phyloP scores from a whole-genome alignment of 2,113 vertebrate genomes.

The Lepus timidus region DNA sequence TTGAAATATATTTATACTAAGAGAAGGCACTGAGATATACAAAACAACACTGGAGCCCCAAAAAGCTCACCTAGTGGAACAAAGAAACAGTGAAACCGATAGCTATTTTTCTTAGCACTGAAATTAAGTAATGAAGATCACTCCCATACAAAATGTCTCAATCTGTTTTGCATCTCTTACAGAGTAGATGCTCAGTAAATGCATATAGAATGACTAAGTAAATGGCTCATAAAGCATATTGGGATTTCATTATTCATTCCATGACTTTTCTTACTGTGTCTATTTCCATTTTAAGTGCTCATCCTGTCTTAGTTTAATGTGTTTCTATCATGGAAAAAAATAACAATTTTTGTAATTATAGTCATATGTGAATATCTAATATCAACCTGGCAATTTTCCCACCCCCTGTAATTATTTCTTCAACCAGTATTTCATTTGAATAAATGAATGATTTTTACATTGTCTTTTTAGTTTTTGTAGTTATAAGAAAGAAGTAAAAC shows the following conservation, averaged over 20 bases:
- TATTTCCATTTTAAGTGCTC: slow-evolving; percentile 5
- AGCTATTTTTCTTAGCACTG: background rate
- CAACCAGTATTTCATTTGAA: slow-evolving; percentile 46
- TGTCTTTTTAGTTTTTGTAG: slow-evolving; percentile 14
- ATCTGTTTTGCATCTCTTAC: background rate
- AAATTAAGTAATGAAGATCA: background rate
- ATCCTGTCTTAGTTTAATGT: slow-evolving; percentile 48
- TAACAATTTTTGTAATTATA: background rate
- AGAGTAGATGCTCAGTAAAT: background rate
- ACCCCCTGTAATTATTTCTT: slow-evolving; percentile 14
- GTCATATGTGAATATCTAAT: background rate
- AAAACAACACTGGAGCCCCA: background rate
- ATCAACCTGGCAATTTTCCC: background rate
- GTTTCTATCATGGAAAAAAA: slow-evolving; percentile 37
- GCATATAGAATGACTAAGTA: slow-evolving; percentile 27
- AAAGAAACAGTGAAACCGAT: background rate
- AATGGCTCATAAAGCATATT: background rate
- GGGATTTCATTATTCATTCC: slow-evolving; percentile 8
- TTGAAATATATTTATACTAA: background rate
- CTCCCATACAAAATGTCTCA: background rate
- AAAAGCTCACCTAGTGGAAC: background rate
- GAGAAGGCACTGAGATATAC: background rate
- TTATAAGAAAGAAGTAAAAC: background rate
- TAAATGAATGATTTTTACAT: slow-evolving; percentile 28
- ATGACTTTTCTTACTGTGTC: background rate